A percentile compares a stretch with the other conserved stretches of the same genome.
Conservation (phyloP, 2,797 vertebrate species). For the Pachyuromys duprasi region DNA sequence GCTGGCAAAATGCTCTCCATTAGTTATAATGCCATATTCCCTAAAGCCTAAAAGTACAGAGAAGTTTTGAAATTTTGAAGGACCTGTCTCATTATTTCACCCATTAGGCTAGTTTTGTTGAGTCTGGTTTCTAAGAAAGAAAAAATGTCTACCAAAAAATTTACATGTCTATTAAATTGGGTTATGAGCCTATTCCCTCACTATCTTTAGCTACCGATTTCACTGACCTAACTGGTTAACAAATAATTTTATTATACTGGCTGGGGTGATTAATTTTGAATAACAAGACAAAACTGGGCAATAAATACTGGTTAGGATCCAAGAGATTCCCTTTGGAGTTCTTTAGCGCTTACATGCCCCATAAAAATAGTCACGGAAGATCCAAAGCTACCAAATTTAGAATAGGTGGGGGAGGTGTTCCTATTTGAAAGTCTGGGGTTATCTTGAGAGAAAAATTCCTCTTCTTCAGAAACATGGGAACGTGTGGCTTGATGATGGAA, state of each 20-base stretch:
- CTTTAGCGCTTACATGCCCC: not conserved
- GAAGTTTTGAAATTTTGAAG: not conserved
- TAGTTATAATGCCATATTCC: not conserved
- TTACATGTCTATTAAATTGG: conserved; percentile 31
- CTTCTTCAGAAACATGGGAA: not conserved
- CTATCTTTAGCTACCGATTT: not conserved
- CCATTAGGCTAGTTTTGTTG: not conserved
- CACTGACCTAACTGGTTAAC: not conserved
- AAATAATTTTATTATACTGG: not conserved
- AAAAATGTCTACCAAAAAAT: not conserved
- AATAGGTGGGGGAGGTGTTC: not conserved
- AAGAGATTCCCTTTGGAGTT: not conserved
- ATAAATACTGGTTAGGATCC: not conserved
- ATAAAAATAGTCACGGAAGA: not conserved
- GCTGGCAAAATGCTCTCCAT: not conserved
- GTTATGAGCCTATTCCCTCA: not conserved
- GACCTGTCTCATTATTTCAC: not conserved
- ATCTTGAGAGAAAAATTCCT: not conserved
- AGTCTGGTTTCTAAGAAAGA: conserved; percentile 7
- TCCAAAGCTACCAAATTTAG: not conserved
- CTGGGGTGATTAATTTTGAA: conserved; percentile 34
- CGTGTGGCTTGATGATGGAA: not conserved
- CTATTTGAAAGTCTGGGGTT: not conserved
- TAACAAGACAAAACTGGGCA: conserved; percentile 27
- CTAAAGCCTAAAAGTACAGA: not conserved